These are phyloP conservation scores for Diachrysia chrysitis DNA, from an alignment of 2,888 invertebrate species.

Conservation along the genomic window DNA sequence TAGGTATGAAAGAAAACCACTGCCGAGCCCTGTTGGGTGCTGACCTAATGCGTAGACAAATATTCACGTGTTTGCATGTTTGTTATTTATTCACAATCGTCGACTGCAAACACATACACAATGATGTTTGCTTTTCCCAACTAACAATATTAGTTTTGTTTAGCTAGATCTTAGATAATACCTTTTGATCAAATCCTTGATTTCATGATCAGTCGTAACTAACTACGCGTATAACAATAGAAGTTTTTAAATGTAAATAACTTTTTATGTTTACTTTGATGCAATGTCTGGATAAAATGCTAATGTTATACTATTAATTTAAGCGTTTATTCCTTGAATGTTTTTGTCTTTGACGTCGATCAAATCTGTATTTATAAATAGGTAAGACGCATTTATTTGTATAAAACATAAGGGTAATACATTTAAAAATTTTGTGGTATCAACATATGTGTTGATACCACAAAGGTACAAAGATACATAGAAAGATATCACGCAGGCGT, in stretches of 20 bases:
- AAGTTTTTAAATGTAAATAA: slow-evolving; percentile 21
- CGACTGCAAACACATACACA: slow-evolving; percentile 50
- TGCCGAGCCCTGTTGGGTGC: slow-evolving; percentile 13
- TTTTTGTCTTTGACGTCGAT: too few species aligned
- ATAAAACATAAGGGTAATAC: too few species aligned
- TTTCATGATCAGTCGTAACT: neutral
- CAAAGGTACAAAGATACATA: too few species aligned
- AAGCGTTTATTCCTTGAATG: too few species aligned
- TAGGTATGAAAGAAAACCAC: slow-evolving; percentile 28
- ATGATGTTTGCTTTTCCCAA: slow-evolving; percentile 49
- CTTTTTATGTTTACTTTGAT: slow-evolving; percentile 13
- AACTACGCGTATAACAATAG: slow-evolving; percentile 16
- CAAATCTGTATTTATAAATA: too few species aligned
- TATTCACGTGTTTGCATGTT: slow-evolving; percentile 62
- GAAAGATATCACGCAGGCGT: too few species aligned
- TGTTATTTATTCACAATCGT: slow-evolving; percentile 58
- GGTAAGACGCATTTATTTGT: too few species aligned
- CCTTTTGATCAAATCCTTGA: slow-evolving; percentile 26
- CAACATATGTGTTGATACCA: too few species aligned
- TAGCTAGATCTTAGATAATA: slow-evolving; percentile 39
- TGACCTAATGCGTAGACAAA: slow-evolving; percentile 43
- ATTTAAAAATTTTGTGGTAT: too few species aligned
- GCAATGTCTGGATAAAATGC: neutral
- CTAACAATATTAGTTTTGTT: slow-evolving; percentile 56
- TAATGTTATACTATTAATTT: too few species aligned